Evolutionary conservation across 2,888 invertebrate species (phyloP).

Genomic region (Isoperla grammatica): DNA sequence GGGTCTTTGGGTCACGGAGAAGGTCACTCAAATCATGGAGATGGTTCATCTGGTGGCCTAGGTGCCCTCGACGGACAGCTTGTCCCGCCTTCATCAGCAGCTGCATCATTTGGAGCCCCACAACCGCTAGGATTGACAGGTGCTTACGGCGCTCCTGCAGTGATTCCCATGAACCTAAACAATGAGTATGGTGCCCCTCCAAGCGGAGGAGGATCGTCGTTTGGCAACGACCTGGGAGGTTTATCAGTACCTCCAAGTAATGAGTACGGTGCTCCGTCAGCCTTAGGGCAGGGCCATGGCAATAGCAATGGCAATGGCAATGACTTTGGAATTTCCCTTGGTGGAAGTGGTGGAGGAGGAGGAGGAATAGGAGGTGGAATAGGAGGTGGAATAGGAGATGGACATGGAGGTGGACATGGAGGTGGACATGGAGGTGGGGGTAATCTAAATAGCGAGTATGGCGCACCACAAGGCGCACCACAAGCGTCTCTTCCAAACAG

Average conservation of each 20-base stretch:
- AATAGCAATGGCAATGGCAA: not conserved
- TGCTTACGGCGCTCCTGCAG: constrained; percentile 38
- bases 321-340: not conserved
- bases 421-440: not conserved
- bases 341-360: not conserved
- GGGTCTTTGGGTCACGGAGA: not conserved
- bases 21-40: not conserved
- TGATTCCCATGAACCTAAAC: constrained; percentile 41
- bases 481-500: constrained; percentile 39
- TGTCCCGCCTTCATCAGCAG: constrained; percentile 37
- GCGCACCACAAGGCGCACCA: constrained; percentile 17
- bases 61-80: constrained; percentile 35
- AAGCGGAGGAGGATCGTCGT: not conserved
- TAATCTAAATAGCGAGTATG: constrained; percentile 45
- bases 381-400: not conserved
- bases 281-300: not conserved
- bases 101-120: constrained; percentile 39
- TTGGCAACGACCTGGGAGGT: constrained; percentile 26
- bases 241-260: constrained; percentile 12
- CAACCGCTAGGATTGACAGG: constrained; percentile 48
- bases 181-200: constrained; percentile 39
- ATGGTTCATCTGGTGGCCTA: not conserved
- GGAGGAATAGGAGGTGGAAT: not conserved
- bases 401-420: not conserved
- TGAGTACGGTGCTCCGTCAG: constrained; percentile 29